Conservation (phyloP, 2,113 vertebrate species). For the Terrapene triunguis region DNA sequence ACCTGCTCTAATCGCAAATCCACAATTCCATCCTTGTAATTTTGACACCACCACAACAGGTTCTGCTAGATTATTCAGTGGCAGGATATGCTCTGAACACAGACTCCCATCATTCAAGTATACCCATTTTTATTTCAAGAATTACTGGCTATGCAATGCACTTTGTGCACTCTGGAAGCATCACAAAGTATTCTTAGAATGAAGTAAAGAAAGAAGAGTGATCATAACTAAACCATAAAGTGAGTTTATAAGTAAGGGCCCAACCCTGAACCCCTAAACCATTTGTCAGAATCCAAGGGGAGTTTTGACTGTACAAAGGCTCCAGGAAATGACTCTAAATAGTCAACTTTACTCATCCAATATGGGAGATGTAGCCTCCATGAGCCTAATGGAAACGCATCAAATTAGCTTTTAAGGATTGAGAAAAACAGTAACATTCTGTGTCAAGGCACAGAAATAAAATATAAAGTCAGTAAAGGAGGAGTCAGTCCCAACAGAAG, state of each 20-base stretch:
- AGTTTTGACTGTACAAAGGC: neutral
- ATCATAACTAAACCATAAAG: neutral
- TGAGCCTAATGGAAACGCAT: neutral
- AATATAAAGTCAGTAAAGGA: neutral
- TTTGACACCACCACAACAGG: neutral
- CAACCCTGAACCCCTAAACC: neutral
- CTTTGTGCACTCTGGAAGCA: accelerated
- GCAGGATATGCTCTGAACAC: neutral
- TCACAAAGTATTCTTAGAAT: neutral
- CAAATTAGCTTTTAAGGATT: neutral
- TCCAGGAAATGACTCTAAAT: neutral
- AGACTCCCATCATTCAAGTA: neutral
- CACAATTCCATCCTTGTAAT: neutral
- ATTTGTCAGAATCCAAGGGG: neutral
- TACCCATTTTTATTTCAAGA: neutral
- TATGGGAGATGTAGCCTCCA: neutral
- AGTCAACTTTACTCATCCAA: neutral
- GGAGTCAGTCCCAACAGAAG: neutral
- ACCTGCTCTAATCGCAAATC: neutral
- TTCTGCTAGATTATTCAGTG: neutral
- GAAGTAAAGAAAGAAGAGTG: neutral
- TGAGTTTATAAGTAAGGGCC: neutral
- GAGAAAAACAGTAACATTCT: neutral
- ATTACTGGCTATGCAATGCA: neutral
- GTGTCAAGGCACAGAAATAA: neutral